Evolutionary conservation across 2,888 invertebrate genomes (phyloP).

Genomic region (Psylliodes chrysocephalus): DNA sequence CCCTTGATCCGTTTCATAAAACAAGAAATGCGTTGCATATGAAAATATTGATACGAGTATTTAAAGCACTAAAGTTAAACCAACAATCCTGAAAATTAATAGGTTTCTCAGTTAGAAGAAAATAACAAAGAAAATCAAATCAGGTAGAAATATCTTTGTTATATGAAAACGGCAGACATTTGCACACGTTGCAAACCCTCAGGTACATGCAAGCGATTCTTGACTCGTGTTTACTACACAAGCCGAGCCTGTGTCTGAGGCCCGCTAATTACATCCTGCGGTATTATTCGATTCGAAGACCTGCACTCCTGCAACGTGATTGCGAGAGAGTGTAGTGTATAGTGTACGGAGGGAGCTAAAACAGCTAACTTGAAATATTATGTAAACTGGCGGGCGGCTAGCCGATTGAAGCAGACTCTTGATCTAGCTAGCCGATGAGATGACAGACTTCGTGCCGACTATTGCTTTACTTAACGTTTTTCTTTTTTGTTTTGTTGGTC

Average conservation of each 20-base stretch:
- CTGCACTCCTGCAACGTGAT: neutral
- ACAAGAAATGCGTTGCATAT: too few relatives aligned
- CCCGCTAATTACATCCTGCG: constrained; percentile 7
- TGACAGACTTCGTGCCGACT: neutral
- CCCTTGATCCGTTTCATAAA: too few relatives aligned
- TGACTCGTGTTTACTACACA: neutral
- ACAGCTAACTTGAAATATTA: constrained; percentile 11
- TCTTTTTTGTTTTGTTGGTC: too few relatives aligned
- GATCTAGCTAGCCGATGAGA: neutral
- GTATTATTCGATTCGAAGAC: constrained; percentile 11
- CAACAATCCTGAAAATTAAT: too few relatives aligned
- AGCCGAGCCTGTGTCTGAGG: neutral
- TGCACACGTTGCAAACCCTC: neutral
- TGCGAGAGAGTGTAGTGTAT: too few relatives aligned
- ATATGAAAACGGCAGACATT: neutral
- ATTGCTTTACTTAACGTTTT: too few relatives aligned
- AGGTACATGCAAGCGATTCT: neutral
- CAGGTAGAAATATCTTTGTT: too few relatives aligned
- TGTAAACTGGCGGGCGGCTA: constrained; percentile 9
- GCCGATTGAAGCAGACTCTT: neutral
- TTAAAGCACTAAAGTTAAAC: too few relatives aligned
- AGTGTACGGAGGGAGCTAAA: too few relatives aligned
- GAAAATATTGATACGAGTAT: too few relatives aligned
- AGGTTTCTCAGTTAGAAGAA: too few relatives aligned
- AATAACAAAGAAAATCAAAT: too few relatives aligned